Conservation (phyloP, 53 echinoderm and acorn worm genomes). For the Henricia sp. region DNA sequence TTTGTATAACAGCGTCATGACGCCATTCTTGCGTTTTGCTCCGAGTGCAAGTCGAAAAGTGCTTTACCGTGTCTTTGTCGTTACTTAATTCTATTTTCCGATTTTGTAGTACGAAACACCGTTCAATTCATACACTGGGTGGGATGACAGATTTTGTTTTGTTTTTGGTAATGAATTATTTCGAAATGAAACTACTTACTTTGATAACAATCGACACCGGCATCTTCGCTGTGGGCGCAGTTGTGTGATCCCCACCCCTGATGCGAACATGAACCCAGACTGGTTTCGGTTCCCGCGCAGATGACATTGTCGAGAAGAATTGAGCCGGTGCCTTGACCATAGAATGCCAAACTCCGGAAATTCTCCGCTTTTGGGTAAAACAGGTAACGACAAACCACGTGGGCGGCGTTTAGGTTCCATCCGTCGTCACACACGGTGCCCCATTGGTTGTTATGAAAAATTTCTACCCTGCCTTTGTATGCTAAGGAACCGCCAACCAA, state of each 20-base stretch:
- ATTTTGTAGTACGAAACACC: too few species aligned
- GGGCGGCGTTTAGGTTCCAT: slow-evolving; percentile 1
- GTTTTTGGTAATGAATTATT: too few species aligned
- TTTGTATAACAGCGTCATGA: too few species aligned
- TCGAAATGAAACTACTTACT: too few species aligned
- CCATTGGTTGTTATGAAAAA: background rate
- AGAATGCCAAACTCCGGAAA: background rate
- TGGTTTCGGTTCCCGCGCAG: background rate
- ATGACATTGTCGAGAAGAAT: background rate
- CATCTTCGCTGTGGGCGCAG: slow-evolving; percentile 7
- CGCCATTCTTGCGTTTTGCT: too few species aligned
- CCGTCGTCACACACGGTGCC: slow-evolving; percentile 26
- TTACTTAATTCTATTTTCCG: too few species aligned
- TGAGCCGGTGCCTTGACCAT: background rate
- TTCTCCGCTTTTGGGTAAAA: background rate
- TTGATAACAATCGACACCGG: slow-evolving; percentile 6
- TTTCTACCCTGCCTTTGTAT: slow-evolving; percentile 6
- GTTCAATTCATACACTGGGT: too few species aligned
- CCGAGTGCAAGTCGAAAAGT: too few species aligned
- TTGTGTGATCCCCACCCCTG: background rate
- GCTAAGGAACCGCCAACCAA: background rate
- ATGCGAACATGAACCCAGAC: background rate
- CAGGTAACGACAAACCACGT: slow-evolving; percentile 19
- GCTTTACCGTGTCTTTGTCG: too few species aligned
- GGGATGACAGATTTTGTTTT: too few species aligned